Conservation (phyloP, 2,113 vertebrate genomes). For the Chionis minor region DNA sequence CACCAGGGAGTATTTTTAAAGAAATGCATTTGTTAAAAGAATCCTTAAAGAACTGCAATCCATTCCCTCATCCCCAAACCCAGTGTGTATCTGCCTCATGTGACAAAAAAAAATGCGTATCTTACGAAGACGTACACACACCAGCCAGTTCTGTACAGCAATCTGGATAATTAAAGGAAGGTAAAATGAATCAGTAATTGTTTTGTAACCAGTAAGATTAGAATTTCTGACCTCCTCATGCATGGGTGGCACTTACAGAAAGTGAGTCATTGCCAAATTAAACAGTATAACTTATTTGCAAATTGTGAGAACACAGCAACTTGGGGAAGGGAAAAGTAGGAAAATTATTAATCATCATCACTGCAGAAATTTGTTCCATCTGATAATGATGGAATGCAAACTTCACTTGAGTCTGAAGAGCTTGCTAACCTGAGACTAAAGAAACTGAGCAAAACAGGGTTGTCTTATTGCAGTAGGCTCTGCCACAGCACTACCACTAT, state of each 20-base stretch:
- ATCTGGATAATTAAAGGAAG: neutral
- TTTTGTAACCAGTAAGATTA: neutral
- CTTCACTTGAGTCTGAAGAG: neutral
- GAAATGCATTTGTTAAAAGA: neutral
- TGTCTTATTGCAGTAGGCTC: neutral
- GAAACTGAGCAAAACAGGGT: neutral
- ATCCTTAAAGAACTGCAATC: neutral
- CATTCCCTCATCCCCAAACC: neutral
- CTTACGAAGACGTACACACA: neutral
- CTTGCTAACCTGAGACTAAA: neutral
- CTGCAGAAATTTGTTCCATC: neutral
- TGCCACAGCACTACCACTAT: neutral
- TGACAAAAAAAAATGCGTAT: neutral
- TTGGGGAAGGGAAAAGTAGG: neutral
- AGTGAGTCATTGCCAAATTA: neutral
- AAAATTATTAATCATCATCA: neutral
- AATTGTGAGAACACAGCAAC: neutral
- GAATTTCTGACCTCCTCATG: neutral
- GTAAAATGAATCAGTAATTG: neutral
- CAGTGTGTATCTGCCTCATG: rapidly evolving
- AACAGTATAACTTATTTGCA: neutral
- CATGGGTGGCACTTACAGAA: neutral
- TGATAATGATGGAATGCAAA: neutral
- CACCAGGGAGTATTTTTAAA: neutral
- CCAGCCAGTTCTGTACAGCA: neutral